Conservation (phyloP, 2,113 vertebrate species). For the Chionomys nivalis region DNA sequence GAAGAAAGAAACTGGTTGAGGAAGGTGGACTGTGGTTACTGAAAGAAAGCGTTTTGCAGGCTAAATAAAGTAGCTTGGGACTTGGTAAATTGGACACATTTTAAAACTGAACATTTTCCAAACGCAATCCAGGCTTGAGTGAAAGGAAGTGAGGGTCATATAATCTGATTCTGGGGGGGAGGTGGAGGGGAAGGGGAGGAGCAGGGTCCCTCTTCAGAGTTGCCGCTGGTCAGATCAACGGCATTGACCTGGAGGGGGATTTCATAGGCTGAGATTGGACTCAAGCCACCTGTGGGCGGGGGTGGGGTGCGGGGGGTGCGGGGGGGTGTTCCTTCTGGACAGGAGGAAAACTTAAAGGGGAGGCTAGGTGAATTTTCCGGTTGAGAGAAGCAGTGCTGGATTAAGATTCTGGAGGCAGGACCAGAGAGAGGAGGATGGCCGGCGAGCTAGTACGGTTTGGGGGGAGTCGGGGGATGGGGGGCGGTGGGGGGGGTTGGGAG, state of each 20-base stretch:
- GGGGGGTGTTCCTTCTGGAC: neutral
- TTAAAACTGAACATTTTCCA: neutral
- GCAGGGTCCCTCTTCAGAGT: neutral
- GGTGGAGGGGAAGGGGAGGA: too few species aligned
- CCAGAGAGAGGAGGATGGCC: neutral
- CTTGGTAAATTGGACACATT: neutral
- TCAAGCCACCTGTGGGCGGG: neutral
- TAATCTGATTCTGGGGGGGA: neutral
- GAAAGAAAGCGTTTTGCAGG: neutral
- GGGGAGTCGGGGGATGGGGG: rapidly evolving
- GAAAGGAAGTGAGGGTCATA: neutral
- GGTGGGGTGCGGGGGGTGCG: too few species aligned
- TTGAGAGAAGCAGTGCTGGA: neutral
- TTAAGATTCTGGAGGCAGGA: neutral
- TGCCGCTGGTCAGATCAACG: neutral
- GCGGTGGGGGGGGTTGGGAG: too few species aligned
- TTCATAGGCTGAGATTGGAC: neutral
- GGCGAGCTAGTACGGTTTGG: neutral
- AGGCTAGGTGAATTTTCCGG: neutral
- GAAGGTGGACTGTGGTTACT: neutral
- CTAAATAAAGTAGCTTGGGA: neutral
- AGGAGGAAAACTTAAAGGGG: neutral
- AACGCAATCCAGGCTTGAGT: neutral
- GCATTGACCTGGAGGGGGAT: too few species aligned
- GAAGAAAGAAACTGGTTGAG: too few species aligned